Evolutionary conservation across 2,797 vertebrate genomes (phyloP), one percentile per base, ranked within the genome.

Genomic region (Danionella dracula): DNA sequence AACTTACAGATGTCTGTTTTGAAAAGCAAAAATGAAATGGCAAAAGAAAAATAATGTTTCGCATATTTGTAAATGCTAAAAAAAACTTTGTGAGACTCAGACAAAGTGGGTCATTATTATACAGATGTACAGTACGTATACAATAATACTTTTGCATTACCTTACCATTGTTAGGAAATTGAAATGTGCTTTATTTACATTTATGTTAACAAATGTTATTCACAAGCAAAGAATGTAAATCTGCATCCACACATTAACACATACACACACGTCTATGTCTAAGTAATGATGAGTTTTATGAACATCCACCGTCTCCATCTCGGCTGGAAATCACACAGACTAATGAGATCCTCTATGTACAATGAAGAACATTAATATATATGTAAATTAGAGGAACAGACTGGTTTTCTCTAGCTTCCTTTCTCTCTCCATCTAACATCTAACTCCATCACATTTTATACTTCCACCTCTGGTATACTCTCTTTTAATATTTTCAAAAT

Each of bases 301-400:
- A 83, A 84, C 73, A 76, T 83, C 79, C 62, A 78, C 79, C 72
- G 74, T 77, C 82, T 82, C 84, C 84, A 88, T 87, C 87, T 88
- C 88, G 78, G 78, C 82, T 79, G 79, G 84, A 83, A 87, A 87
- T 88, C 86, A 86, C 84, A 84, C 86, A 93, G 93, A 92, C 92
- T 90, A 91, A 91, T 90, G 86, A 88, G 87, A 89, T 90, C 87
- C 89, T 89, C 89, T 87, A 85, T 88, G 84, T 89, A 87, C 85
- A 91, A 90, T 88, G 87, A 87, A 79, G 83, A 85, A 84, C 89
- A 88, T 89, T 91, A 89, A 90, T 90, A 91, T 91, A 90, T 87
- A 90, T 91, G 89, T 85, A 90, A 90, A 91, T 91, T 83, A 86
- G 87, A 67, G 78, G 66, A 74, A 72, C 74, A 67, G 74, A 48